Evolutionary conservation across 2,113 vertebrate genomes (phyloP).

Genomic region (Sturnira hondurensis): DNA sequence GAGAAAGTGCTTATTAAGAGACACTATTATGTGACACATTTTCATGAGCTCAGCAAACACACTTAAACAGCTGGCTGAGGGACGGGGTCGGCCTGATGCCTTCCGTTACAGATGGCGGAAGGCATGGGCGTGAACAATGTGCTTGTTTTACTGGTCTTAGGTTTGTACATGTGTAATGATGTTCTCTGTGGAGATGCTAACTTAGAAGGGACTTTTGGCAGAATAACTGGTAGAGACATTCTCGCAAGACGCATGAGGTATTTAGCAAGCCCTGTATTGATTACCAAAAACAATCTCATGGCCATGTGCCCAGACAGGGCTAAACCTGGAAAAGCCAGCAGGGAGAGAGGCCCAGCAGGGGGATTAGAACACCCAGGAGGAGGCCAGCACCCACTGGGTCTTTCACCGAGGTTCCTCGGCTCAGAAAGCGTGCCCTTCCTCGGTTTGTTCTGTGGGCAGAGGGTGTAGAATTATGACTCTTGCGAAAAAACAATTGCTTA

Average conservation of each 20-base stretch:
- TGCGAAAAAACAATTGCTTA: background rate
- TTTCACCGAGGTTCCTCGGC: background rate
- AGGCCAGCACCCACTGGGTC: background rate
- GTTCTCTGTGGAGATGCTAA: background rate
- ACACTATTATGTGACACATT: background rate
- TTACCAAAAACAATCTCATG: background rate
- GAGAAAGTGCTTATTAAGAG: background rate
- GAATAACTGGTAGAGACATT: background rate
- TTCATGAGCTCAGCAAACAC: background rate
- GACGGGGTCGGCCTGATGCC: background rate
- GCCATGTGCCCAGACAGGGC: background rate
- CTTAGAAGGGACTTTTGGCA: conserved; percentile 14
- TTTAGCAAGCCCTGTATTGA: background rate
- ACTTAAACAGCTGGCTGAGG: conserved; percentile 13
- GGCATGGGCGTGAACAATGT: background rate
- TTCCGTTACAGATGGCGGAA: background rate
- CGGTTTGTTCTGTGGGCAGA: background rate
- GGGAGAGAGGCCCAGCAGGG: background rate
- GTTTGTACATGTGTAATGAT: background rate
- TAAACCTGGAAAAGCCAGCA: background rate
- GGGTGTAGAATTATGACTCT: background rate
- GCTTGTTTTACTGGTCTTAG: background rate
- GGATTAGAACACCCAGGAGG: background rate
- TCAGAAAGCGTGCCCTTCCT: background rate
- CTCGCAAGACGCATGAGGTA: background rate